These are phyloP conservation scores for Triplophysa dalaica DNA, from an alignment of 2,113 vertebrate genomes.

Conservation along the genomic window DNA sequence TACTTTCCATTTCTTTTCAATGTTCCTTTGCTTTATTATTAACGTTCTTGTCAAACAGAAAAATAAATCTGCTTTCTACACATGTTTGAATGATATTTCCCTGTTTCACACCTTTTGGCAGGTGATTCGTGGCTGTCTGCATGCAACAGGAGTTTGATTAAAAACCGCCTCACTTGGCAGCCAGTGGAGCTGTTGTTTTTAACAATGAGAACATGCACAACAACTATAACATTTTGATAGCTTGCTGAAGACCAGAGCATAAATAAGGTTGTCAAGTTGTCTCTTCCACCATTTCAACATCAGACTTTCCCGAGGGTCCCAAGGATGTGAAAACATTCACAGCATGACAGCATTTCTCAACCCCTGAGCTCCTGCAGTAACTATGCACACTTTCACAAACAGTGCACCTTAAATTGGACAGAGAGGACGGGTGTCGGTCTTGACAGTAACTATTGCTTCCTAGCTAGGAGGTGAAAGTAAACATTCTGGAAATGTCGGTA, in stretches of 20 bases:
- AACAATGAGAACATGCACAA: slow-evolving; percentile 8
- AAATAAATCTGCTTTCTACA: not conserved
- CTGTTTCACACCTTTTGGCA: slow-evolving; percentile 27
- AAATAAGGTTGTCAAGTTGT: slow-evolving; percentile 37
- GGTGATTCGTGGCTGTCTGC: slow-evolving; percentile 30
- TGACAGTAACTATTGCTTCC: slow-evolving; percentile 24
- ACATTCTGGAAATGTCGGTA: slow-evolving; percentile 1
- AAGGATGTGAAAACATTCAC: not conserved
- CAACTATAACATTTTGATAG: slow-evolving; percentile 28
- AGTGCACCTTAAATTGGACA: slow-evolving; percentile 22
- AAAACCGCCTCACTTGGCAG: not conserved
- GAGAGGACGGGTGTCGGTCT: slow-evolving; percentile 4
- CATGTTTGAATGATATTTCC: not conserved
- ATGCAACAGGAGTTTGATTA: slow-evolving; percentile 23
- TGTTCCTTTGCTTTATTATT: not conserved
- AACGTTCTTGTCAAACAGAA: not conserved
- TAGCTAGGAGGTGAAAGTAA: not conserved
- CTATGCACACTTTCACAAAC: slow-evolving; percentile 10
- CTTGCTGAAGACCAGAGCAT: slow-evolving; percentile 11
- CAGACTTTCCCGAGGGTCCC: not conserved
- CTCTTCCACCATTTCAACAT: slow-evolving; percentile 11
- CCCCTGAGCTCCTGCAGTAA: not conserved
- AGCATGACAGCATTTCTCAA: slow-evolving; percentile 11
- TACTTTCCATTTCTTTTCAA: not conserved
- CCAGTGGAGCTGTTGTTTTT: slow-evolving; percentile 18